Percentiles rank a stretch among this genome's conserved stretches.
These are phyloP conservation scores for Ceratosolen fusciceps DNA, from an alignment of 1,140 invertebrate species.

Conservation along the genomic window DNA sequence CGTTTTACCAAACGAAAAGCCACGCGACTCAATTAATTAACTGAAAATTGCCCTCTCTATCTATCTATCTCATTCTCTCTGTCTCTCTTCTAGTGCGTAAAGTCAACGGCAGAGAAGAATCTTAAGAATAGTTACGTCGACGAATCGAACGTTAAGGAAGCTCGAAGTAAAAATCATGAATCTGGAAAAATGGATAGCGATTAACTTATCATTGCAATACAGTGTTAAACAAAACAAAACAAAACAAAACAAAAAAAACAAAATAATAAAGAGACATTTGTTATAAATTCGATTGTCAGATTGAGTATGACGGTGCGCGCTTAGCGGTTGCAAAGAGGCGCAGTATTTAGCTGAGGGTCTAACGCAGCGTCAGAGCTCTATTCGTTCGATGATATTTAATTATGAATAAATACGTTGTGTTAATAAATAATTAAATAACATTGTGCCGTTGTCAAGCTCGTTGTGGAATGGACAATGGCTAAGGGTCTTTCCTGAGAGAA, in stretches of 20 bases:
- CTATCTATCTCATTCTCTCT: too few relatives aligned
- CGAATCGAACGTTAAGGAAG: conserved; percentile 66
- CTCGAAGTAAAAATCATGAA: conserved; percentile 58
- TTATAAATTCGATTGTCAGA: too few relatives aligned
- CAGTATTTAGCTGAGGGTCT: conserved; percentile 39
- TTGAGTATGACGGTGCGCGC: too few relatives aligned
- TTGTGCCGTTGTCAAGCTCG: too few relatives aligned
- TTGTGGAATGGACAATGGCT: too few relatives aligned
- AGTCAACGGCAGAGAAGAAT: conserved; percentile 69
- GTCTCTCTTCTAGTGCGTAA: conserved; percentile 64
- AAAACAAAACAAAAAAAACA: conserved; percentile 1
- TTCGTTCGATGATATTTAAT: conserved; percentile 56
- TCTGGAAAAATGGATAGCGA: conserved; percentile 68
- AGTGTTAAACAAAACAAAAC: conserved; percentile 52
- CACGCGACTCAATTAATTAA: too few relatives aligned
- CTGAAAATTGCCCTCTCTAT: too few relatives aligned
- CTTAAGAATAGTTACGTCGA: conserved; percentile 68
- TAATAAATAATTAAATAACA: conserved; percentile 1
- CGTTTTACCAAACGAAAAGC: too few relatives aligned
- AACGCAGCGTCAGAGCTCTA: too few relatives aligned
- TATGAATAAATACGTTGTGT: conserved; percentile 25
- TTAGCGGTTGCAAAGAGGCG: too few relatives aligned
- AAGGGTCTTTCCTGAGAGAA: too few relatives aligned
- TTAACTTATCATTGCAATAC: conserved; percentile 57
- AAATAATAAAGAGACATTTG: too few relatives aligned